Evolutionary conservation across 2,888 invertebrate species (phyloP).

Genomic region (Philereme transversata): DNA sequence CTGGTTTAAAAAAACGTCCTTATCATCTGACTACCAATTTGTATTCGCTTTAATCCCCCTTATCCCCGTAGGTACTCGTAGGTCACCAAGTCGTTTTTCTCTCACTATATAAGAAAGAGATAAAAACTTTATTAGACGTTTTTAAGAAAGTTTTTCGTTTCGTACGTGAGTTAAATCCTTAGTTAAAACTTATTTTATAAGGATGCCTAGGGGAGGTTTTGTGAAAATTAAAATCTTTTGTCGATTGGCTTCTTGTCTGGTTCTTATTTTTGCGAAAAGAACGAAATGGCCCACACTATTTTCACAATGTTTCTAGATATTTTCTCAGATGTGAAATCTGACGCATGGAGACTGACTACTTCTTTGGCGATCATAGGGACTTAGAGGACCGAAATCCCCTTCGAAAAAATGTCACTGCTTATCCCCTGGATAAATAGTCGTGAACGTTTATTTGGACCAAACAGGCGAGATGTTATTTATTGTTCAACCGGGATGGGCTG

Average conservation of each 20-base stretch:
- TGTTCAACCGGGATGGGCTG: conserved; percentile 4
- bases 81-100: not conserved
- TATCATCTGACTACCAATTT: too few species aligned
- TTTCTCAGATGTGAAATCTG: too few species aligned
- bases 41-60: too few species aligned
- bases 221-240: conserved; percentile 7
- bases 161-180: conserved; percentile 14
- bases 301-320: too few species aligned
- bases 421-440: not conserved
- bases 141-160: conserved; percentile 18
- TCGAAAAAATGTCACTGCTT: not conserved
- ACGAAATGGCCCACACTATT: too few species aligned
- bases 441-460: not conserved
- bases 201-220: conserved; percentile 2
- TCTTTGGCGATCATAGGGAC: too few species aligned
- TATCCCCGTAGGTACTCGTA: too few species aligned
- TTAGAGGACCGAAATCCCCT: too few species aligned
- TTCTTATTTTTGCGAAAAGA: not conserved
- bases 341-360: too few species aligned
- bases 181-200: conserved; percentile 16
- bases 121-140: conserved; percentile 19
- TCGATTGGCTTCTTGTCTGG: conserved; percentile 6
- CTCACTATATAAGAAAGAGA: not conserved
- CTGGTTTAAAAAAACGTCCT: too few species aligned
- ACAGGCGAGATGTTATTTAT: conserved; percentile 2